Percentiles rank a stretch among this genome's conserved stretches.
phyloP scores from a whole-genome alignment of 35 echinoderm and acorn worm species.

The Nesometra sesokonis region DNA sequence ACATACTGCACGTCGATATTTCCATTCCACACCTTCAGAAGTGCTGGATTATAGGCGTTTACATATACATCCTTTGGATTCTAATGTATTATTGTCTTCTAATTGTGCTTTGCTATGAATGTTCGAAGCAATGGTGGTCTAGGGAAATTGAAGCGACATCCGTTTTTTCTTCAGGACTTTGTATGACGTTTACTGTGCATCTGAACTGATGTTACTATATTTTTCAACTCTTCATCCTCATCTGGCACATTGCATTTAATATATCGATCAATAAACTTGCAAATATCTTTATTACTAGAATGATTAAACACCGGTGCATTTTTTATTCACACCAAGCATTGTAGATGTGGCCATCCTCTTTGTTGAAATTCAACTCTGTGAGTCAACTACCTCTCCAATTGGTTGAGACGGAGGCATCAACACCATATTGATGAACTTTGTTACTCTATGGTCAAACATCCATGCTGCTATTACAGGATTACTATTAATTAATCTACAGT shows the following conservation, averaged over 20 bases:
- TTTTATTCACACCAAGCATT: slow-evolving; percentile 12
- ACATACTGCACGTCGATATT: slow-evolving; percentile 42
- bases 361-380: slow-evolving; percentile 19
- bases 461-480: slow-evolving; percentile 15
- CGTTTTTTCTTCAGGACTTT: slow-evolving; percentile 38
- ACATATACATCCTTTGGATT: neutral
- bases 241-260: slow-evolving; percentile 12
- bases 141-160: too few species aligned
- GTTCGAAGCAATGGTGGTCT: slow-evolving; percentile 7
- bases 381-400: slow-evolving; percentile 12
- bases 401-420: slow-evolving; percentile 1
- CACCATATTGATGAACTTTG: neutral
- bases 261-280: slow-evolving; percentile 32
- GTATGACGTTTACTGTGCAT: slow-evolving; percentile 39
- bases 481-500: neutral
- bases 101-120: slow-evolving; percentile 22
- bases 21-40: slow-evolving; percentile 25
- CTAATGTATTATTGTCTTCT: neutral
- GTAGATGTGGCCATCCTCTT: slow-evolving; percentile 22
- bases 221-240: slow-evolving; percentile 3
- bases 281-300: slow-evolving; percentile 3
- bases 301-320: slow-evolving; percentile 14
- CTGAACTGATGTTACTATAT: neutral
- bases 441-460: slow-evolving; percentile 11
- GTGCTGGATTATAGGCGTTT: slow-evolving; percentile 20